Percentiles rank a stretch among this genome's conserved stretches.
Conservation (phyloP, 1,140 invertebrate genomes). For the Drosophila nebulosa region DNA sequence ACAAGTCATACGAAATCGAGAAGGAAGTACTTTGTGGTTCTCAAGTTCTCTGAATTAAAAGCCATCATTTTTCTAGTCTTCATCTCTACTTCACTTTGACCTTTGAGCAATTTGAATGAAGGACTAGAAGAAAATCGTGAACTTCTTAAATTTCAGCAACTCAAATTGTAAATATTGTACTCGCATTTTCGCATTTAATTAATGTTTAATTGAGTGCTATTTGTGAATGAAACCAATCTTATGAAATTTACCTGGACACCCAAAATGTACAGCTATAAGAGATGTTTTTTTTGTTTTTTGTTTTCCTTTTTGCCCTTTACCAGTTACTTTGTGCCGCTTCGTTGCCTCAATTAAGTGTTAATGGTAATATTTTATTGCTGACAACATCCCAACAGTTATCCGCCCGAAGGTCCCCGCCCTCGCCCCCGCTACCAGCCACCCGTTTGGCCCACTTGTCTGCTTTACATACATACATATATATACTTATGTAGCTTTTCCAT, state of each 20-base stretch:
- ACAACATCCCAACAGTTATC: constrained; percentile 4
- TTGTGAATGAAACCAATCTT: not conserved
- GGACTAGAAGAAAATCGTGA: no score
- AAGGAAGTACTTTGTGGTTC: no score
- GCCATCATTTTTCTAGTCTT: not conserved
- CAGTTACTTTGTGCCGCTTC: not conserved
- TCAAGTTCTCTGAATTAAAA: not conserved
- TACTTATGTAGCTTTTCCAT: not conserved
- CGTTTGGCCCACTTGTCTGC: not conserved
- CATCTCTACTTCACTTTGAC: not conserved
- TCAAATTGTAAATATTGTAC: not conserved
- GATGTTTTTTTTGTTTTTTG: not conserved
- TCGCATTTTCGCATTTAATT: not conserved
- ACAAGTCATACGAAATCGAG: no score
- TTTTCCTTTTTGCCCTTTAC: not conserved
- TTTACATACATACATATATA: not conserved
- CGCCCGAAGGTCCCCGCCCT: not conserved
- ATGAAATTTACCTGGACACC: not conserved
- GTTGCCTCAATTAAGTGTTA: constrained; percentile 13
- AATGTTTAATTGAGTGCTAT: constrained; percentile 6
- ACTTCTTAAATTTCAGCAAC: not conserved
- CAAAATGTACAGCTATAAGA: not conserved
- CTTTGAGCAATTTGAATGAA: not conserved
- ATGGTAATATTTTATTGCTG: constrained; percentile 12
- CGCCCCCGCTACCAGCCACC: not conserved